Percentiles rank a stretch among this genome's conserved stretches.
These are phyloP conservation scores for Amphipoea oculea DNA, from an alignment of 2,888 invertebrate genomes.

Conservation along the genomic window DNA sequence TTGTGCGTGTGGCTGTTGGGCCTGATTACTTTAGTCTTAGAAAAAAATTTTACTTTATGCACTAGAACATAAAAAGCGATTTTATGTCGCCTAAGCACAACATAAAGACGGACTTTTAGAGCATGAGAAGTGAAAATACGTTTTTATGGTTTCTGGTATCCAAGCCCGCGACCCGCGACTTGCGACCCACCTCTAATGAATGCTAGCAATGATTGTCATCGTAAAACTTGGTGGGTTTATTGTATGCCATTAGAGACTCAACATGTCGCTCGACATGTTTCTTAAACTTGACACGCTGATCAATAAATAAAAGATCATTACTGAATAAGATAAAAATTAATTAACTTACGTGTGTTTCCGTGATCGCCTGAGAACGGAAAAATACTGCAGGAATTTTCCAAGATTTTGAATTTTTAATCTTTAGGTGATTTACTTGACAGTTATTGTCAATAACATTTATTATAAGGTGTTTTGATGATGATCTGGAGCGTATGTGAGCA, in stretches of 20 bases:
- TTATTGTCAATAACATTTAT: neutral
- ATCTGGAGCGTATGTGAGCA: neutral
- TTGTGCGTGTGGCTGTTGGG: too few species aligned
- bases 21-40: too few species aligned
- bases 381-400: neutral
- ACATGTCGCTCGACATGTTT: slow-evolving; percentile 64
- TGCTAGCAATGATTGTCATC: slow-evolving; percentile 67
- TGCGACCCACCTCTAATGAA: slow-evolving; percentile 65
- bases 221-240: slow-evolving; percentile 68
- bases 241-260: slow-evolving; percentile 57
- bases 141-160: slow-evolving; percentile 64
- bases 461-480: neutral
- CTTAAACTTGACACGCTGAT: slow-evolving; percentile 50
- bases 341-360: slow-evolving; percentile 36
- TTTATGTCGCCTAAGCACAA: too few species aligned
- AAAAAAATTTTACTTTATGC: too few species aligned
- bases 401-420: neutral
- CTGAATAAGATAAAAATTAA: slow-evolving; percentile 50
- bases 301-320: slow-evolving; percentile 58
- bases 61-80: too few species aligned
- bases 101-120: too few species aligned
- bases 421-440: slow-evolving; percentile 8
- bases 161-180: slow-evolving; percentile 25
- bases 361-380: slow-evolving; percentile 21
- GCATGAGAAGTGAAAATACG: too few species aligned